Percentiles rank a stretch among this genome's conserved stretches.
phyloP scores from a whole-genome alignment of 2,888 invertebrate genomes.

The Schizaphis graminum region DNA sequence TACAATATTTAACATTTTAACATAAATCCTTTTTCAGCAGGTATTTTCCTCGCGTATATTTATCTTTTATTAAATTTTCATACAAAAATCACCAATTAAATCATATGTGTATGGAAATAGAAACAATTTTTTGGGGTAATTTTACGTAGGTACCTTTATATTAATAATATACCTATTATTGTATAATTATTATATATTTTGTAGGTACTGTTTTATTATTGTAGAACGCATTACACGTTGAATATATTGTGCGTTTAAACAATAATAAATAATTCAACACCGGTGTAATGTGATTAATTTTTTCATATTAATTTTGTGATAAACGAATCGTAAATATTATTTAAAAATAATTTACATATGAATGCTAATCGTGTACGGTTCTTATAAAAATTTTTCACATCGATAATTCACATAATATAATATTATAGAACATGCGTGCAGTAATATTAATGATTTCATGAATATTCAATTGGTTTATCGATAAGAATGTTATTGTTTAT shows the following conservation, averaged over 20 bases:
- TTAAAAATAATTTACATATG: constrained; percentile 18
- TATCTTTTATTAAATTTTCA: background rate
- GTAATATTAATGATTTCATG: constrained; percentile 43
- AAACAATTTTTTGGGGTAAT: too few relatives aligned
- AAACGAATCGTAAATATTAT: constrained; percentile 12
- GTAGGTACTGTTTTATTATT: background rate
- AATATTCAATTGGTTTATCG: constrained; percentile 43
- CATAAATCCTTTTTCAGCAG: background rate
- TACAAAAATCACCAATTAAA: background rate
- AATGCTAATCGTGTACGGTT: constrained; percentile 42
- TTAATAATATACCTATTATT: background rate
- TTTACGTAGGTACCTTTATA: too few relatives aligned
- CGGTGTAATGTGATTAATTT: background rate
- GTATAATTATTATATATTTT: background rate
- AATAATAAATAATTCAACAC: background rate
- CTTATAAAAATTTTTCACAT: constrained; percentile 44
- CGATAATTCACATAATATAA: constrained; percentile 35
- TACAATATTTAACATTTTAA: background rate
- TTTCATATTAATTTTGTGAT: background rate
- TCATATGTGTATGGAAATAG: background rate
- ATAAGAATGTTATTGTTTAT: constrained; percentile 54
- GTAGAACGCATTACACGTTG: background rate
- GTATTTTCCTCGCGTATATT: background rate
- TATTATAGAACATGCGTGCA: constrained; percentile 25
- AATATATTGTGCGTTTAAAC: background rate